Conservation (phyloP, 1,140 invertebrate species). For the Drosophila bipectinata region DNA sequence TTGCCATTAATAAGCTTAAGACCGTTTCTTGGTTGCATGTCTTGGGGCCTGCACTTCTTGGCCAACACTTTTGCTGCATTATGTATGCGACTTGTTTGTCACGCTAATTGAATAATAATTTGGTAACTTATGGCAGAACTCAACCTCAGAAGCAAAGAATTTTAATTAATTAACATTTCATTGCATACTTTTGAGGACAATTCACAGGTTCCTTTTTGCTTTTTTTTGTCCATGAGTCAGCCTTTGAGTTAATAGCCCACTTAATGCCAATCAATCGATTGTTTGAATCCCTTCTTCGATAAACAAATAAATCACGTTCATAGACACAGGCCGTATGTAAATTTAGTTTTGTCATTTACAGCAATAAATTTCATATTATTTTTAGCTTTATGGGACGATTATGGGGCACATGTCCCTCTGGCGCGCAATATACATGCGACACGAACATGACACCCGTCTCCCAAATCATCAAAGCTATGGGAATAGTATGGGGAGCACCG, state of each 20-base stretch:
- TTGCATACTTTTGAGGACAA: not conserved
- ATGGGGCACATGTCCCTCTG: conserved; percentile 39
- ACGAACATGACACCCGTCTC: conserved; percentile 63
- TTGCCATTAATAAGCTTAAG: conserved; percentile 45
- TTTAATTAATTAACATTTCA: conserved; percentile 13
- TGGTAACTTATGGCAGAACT: conserved; percentile 25
- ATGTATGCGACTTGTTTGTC: conserved; percentile 55
- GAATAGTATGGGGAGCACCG: conserved; percentile 21
- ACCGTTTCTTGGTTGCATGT: conserved; percentile 23
- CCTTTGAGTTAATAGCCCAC: conserved; percentile 23
- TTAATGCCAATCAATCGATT: conserved; percentile 48
- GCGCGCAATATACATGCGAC: conserved; percentile 47
- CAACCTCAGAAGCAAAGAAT: not conserved
- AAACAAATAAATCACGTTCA: conserved; percentile 56
- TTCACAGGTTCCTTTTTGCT: no score
- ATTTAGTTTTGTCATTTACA: conserved; percentile 72
- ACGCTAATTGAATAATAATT: conserved; percentile 71
- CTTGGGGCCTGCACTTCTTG: conserved; percentile 20
- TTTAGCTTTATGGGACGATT: conserved; percentile 72
- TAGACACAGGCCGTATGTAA: conserved; percentile 45
- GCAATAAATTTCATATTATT: conserved; percentile 77
- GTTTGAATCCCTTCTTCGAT: conserved; percentile 24
- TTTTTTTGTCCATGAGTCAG: conserved; percentile 10
- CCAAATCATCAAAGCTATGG: not conserved
- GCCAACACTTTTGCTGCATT: conserved; percentile 41